Evolutionary conservation across 2,797 vertebrate species (phyloP), one percentile per base, ranked within the genome.

Genomic region (Emys orbicularis): DNA sequence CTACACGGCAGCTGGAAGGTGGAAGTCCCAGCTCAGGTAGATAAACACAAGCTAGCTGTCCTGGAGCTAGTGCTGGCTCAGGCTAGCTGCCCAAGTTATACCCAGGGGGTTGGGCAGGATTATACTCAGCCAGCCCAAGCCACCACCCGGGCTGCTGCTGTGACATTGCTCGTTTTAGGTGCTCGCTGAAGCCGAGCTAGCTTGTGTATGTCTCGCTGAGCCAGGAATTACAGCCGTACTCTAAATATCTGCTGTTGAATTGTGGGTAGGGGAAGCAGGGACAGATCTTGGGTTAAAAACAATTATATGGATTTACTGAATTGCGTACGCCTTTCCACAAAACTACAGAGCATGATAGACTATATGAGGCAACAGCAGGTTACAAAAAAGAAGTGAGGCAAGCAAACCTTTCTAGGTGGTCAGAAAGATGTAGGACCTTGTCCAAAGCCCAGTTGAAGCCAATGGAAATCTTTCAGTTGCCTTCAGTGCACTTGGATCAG

Each of bases 401-500:
- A 54, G 72, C 16, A 54, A 7, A 37, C 57, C 57, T 50, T 13
- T 6, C 31, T 10, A 84, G 37, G 23, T 13, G 16, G 19, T 49
- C 5, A 90, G 61, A n/a, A 77, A 77, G 87, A 65, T 21, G 10
- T 31, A 16, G 54, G n/a, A 1, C 49, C 59, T 61, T 27, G 37
- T 61, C 10, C 0, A 0, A 59, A 27, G 31, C 10, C 68, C 31
- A 13, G 25, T 0, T 47, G 77, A 44, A 59, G 54, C 52, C 53
- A 25, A 47, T 82, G 49, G 52, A 59, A 65, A 19, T 88, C 18
- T n/a, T 83, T 81, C 65, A 1, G 13, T 52, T 88, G 47, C 68
- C 52, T 68, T 74, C 1, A 0, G 21, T 85, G 77, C 9, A 1
- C 56, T 88, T 2, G 74, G 56, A 41, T 57, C 15, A 8, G 44